A percentile compares a stretch with the other conserved stretches of the same genome.
These are phyloP conservation scores for Colistium nudipinnis DNA, from an alignment of 2,113 vertebrate genomes.

Conservation along the genomic window DNA sequence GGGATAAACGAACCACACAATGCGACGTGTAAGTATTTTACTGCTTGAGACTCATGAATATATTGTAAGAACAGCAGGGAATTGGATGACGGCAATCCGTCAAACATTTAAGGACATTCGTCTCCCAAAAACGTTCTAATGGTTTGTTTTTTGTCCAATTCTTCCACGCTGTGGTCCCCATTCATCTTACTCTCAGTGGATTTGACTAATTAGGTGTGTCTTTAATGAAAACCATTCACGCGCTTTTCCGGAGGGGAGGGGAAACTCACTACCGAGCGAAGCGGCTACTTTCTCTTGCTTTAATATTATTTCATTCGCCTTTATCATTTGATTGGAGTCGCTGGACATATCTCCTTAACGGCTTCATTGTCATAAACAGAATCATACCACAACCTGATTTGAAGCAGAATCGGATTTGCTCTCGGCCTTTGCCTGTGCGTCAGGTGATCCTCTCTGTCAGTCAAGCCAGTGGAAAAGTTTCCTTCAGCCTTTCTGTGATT, in stretches of 20 bases:
- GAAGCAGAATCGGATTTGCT: too few species aligned
- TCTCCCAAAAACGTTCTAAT: too few species aligned
- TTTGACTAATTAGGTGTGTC: too few species aligned
- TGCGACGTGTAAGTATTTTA: neutral
- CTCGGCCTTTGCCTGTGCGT: too few species aligned
- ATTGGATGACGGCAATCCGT: neutral
- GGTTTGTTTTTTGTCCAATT: neutral
- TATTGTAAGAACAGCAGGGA: neutral
- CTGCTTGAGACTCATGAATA: neutral
- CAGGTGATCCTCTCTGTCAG: too few species aligned
- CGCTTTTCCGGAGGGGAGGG: neutral
- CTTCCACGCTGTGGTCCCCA: neutral
- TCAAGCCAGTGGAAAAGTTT: conserved; percentile 50
- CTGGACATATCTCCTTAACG: too few species aligned
- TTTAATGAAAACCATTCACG: neutral
- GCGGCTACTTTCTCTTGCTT: neutral
- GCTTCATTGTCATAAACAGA: too few species aligned
- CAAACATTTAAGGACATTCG: neutral
- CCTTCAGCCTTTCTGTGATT: conserved; percentile 36
- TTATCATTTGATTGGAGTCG: too few species aligned
- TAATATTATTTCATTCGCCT: neutral
- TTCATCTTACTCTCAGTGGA: neutral
- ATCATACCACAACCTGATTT: too few species aligned
- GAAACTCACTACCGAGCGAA: too few species aligned
- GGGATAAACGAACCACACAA: neutral